A percentile compares a stretch with the other conserved stretches of the same genome.
phyloP scores from a whole-genome alignment of 1,140 invertebrate genomes.

The Probaryconus sp. region DNA sequence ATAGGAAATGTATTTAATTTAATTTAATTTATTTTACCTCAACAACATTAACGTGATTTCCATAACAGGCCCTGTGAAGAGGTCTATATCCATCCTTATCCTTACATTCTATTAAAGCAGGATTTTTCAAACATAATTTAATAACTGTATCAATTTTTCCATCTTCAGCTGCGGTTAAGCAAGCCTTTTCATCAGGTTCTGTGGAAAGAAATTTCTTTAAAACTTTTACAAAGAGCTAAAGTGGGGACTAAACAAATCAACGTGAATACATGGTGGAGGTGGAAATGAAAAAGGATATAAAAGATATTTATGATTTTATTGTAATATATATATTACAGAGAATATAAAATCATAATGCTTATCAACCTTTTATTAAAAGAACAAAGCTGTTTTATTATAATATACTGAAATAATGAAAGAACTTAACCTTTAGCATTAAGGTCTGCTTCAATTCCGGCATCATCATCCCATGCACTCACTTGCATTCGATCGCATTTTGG shows the following conservation, averaged over 20 bases:
- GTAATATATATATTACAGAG: background rate
- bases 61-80: slow-evolving; percentile 94
- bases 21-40: no score
- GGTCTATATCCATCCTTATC: slow-evolving; percentile 96
- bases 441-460: slow-evolving; percentile 77
- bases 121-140: slow-evolving; percentile 81
- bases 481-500: slow-evolving; percentile 72
- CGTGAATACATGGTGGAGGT: no score
- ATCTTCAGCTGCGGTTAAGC: slow-evolving; percentile 91
- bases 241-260: no score
- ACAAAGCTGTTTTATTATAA: background rate
- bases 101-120: slow-evolving; percentile 81
- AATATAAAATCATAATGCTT: slow-evolving; percentile 2
- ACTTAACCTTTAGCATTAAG: slow-evolving; percentile 77
- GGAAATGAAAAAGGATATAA: no score
- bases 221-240: no score
- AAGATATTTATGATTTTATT: no score
- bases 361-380: slow-evolving; percentile 4
- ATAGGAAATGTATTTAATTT: no score
- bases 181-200: slow-evolving; percentile 84
- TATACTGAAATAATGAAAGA: background rate
- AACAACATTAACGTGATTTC: slow-evolving; percentile 88
- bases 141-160: slow-evolving; percentile 84
- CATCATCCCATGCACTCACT: slow-evolving; percentile 80
- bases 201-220: slow-evolving; percentile 64